A percentile compares a stretch with the other conserved stretches of the same genome.
Conservation (phyloP, 2,797 vertebrate genomes). For the Anableps anableps region DNA sequence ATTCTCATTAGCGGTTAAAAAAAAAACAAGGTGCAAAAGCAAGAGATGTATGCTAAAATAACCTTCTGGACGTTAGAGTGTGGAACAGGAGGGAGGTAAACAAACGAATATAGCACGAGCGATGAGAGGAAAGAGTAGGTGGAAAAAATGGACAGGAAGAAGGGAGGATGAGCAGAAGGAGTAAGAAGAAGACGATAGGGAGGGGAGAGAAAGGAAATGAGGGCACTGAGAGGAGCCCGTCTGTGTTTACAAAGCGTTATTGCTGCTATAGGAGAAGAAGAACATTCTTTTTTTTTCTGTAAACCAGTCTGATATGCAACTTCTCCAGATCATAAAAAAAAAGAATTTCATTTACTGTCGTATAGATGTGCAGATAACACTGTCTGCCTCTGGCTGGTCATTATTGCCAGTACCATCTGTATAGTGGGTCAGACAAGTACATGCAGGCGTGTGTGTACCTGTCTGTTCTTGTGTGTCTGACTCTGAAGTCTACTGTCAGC, state of each 20-base stretch:
- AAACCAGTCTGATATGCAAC: constrained; percentile 12
- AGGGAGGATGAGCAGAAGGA: constrained; percentile 21
- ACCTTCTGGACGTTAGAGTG: neutral
- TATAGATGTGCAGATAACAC: constrained; percentile 32
- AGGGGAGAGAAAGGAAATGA: constrained; percentile 54
- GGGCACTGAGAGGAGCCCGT: constrained; percentile 46
- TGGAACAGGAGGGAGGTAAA: constrained; percentile 27
- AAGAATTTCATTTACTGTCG: constrained; percentile 34
- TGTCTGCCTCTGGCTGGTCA: constrained; percentile 16
- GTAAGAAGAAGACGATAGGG: constrained; percentile 18
- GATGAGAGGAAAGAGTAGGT: constrained; percentile 37
- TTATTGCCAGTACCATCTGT: constrained; percentile 55
- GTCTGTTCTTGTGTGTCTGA: constrained; percentile 37
- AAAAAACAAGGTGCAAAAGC: neutral
- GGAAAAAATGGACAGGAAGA: constrained; percentile 49
- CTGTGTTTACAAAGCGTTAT: constrained; percentile 57
- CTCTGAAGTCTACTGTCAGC: constrained; percentile 66
- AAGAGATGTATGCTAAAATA: neutral
- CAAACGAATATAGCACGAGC: constrained; percentile 16
- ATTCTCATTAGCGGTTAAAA: neutral
- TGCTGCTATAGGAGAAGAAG: constrained; percentile 24
- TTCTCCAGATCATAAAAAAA: constrained; percentile 11
- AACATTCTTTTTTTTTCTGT: constrained; percentile 8
- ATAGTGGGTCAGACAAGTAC: constrained; percentile 42
- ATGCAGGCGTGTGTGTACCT: constrained; percentile 32